Percentiles rank a stretch among this genome's conserved stretches.
These are phyloP conservation scores for Plotosus lineatus DNA, from an alignment of 2,113 vertebrate genomes.

Conservation along the genomic window DNA sequence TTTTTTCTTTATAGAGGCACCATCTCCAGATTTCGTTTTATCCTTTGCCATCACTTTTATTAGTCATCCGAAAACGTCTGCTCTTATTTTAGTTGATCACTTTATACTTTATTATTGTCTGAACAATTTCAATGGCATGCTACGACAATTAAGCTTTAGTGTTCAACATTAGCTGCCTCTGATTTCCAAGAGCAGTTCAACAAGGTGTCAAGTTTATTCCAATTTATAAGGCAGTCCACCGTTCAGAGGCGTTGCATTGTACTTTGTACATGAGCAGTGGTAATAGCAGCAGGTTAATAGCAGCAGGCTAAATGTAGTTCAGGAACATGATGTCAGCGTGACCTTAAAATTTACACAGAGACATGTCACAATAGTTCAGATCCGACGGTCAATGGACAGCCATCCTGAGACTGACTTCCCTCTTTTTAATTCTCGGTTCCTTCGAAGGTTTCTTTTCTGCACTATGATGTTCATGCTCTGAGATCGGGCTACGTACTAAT, in stretches of 20 bases:
- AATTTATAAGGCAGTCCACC: background rate
- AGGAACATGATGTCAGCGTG: slow-evolving; percentile 14
- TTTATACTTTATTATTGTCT: background rate
- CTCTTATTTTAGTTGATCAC: background rate
- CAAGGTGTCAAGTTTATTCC: slow-evolving; percentile 32
- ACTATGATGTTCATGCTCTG: slow-evolving; percentile 9
- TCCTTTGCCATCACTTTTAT: background rate
- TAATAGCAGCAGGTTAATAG: slow-evolving; percentile 29
- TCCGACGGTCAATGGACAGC: background rate
- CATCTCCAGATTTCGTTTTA: background rate
- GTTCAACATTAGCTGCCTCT: background rate
- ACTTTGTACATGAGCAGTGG: slow-evolving; percentile 22
- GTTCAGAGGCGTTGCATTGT: slow-evolving; percentile 1
- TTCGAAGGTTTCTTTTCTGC: slow-evolving; percentile 1
- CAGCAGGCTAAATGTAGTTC: slow-evolving; percentile 35
- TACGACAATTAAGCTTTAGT: background rate
- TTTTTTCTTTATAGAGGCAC: background rate
- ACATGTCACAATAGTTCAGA: background rate
- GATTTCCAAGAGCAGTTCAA: slow-evolving; percentile 17
- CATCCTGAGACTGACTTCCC: slow-evolving; percentile 1
- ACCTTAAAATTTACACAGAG: slow-evolving; percentile 25
- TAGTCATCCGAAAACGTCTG: background rate
- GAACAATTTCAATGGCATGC: background rate
- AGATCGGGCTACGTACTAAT: background rate
- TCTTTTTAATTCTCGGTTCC: slow-evolving; percentile 4